Conservation (phyloP, 2,888 invertebrate genomes). For the Nephrotoma appendiculata region DNA sequence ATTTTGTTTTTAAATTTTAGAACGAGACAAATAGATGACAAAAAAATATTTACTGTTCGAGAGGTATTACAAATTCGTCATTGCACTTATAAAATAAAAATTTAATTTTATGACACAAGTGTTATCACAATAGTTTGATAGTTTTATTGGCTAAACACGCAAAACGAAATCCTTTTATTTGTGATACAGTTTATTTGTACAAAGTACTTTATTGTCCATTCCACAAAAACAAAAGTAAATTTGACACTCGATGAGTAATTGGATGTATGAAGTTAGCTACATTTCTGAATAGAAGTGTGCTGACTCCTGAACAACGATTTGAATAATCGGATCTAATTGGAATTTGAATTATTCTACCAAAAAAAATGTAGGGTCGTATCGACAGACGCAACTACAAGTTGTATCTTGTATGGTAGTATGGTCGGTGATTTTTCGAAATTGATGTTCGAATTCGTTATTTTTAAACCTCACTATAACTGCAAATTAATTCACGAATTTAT, state of each 20-base stretch:
- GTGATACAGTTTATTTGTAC: not conserved
- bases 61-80: not conserved
- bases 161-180: not conserved
- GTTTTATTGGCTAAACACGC: not conserved
- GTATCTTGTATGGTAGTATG: too few relatives aligned
- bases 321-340: not conserved
- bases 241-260: not conserved
- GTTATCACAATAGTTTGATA: not conserved
- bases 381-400: too few relatives aligned
- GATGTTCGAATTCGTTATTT: too few relatives aligned
- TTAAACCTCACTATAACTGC: too few relatives aligned
- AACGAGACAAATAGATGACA: not conserved
- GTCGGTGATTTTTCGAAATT: too few relatives aligned
- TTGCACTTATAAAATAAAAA: not conserved
- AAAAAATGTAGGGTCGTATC: too few relatives aligned
- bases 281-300: not conserved
- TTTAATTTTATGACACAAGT: not conserved
- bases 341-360: not conserved
- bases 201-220: not conserved
- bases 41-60: not conserved
- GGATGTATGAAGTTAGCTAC: not conserved
- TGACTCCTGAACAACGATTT: not conserved
- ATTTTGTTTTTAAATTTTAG: not conserved
- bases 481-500: too few relatives aligned
- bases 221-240: not conserved